Conservation (phyloP, 2,888 invertebrate species). For the Macrophya alboannulata region DNA sequence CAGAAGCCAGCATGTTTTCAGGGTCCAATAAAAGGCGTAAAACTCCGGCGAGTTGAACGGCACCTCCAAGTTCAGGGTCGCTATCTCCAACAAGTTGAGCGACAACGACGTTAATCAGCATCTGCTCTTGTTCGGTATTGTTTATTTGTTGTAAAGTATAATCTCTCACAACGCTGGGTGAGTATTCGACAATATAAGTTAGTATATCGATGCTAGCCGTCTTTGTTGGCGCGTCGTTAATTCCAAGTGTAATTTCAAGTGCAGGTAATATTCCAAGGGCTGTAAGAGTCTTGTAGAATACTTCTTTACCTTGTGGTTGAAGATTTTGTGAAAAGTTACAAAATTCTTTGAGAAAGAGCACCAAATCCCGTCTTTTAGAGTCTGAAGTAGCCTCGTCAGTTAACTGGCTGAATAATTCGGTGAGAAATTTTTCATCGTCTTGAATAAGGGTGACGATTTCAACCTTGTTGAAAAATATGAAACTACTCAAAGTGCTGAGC, state of each 20-base stretch:
- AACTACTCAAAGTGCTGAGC: conserved; percentile 98
- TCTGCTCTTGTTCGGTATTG: conserved; percentile 95
- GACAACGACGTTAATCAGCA: conserved; percentile 97
- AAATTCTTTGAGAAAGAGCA: conserved; percentile 99
- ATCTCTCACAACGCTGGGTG: conserved; percentile 97
- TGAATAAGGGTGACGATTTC: conserved; percentile 99
- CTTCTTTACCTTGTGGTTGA: conserved; percentile 98
- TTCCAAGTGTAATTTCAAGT: conserved; percentile 93
- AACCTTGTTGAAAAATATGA: conserved; percentile 99
- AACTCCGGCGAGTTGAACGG: conserved; percentile 98
- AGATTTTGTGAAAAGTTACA: conserved; percentile 99
- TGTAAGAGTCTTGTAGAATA: conserved; percentile 97
- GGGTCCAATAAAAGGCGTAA: conserved; percentile 96
- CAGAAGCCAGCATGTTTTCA: conserved; percentile 97
- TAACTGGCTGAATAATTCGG: conserved; percentile 96
- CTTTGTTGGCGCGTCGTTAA: conserved; percentile 97
- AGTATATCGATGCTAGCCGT: conserved; percentile 99
- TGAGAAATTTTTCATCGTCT: conserved; percentile 98
- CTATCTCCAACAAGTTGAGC: conserved; percentile 98
- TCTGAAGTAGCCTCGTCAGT: conserved; percentile 94
- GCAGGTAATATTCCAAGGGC: conserved; percentile 94
- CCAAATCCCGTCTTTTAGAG: conserved; percentile 94
- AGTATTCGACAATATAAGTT: conserved; percentile 98
- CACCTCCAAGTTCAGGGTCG: conserved; percentile 98
- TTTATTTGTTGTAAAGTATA: conserved; percentile 96